Evolutionary conservation across 2,888 invertebrate genomes (phyloP).

Genomic region (Theretra japonica): DNA sequence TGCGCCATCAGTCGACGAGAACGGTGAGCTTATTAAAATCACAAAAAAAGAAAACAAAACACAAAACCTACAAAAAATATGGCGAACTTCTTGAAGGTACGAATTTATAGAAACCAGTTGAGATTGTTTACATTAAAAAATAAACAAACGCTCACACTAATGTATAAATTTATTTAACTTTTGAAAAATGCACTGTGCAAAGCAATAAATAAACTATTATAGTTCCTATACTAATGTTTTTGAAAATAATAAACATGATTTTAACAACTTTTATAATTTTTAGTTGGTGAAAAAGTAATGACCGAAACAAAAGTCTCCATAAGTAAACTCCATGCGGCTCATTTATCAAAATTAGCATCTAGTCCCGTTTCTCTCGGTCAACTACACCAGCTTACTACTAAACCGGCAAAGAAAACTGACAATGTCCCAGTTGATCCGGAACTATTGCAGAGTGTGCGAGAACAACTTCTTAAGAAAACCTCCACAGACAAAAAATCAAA

Average conservation of each 20-base stretch:
- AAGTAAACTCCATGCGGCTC: conserved; percentile 87
- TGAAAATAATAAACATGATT: too few relatives aligned
- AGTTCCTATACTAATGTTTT: neutral
- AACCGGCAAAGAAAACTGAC: conserved; percentile 52
- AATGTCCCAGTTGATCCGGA: conserved; percentile 73
- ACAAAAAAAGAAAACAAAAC: conserved; percentile 73
- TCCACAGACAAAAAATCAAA: conserved; percentile 48
- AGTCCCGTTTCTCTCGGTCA: conserved; percentile 84
- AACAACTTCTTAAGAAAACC: conserved; percentile 69
- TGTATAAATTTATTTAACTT: neutral
- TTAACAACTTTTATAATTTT: conserved; percentile 41
- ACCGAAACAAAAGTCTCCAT: conserved; percentile 88
- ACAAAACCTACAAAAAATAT: conserved; percentile 83
- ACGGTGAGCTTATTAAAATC: conserved; percentile 68
- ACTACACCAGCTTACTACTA: conserved; percentile 82
- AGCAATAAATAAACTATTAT: too few relatives aligned
- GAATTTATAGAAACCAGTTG: conserved; percentile 33
- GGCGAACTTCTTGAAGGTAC: conserved; percentile 89
- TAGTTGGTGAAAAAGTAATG: conserved; percentile 87
- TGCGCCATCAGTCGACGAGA: conserved; percentile 76
- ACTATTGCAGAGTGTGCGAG: conserved; percentile 71
- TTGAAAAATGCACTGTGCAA: neutral
- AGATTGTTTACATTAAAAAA: conserved; percentile 30
- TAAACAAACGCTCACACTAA: conserved; percentile 40
- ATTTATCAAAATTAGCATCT: conserved; percentile 87